Evolutionary conservation across 2,888 invertebrate species (phyloP).

Genomic region (Agrenia bidenticulata): DNA sequence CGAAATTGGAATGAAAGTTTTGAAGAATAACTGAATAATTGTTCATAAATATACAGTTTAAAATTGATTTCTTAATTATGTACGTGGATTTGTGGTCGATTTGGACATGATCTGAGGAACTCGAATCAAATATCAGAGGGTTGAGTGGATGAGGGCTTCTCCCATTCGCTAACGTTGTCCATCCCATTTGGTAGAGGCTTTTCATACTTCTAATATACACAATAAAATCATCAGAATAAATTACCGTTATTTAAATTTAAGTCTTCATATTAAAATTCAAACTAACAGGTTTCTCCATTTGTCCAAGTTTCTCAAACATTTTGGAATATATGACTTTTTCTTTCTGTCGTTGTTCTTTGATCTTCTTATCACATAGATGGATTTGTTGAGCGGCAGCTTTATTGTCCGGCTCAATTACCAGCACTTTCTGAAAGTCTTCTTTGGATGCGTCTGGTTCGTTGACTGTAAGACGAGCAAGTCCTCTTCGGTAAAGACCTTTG

Average conservation of each 20-base stretch:
- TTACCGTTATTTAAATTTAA: no score
- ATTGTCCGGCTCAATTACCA: constrained; percentile 80
- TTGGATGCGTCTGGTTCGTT: constrained; percentile 77
- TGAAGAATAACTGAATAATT: no score
- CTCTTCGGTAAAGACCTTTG: constrained; percentile 86
- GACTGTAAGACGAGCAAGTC: constrained; percentile 73
- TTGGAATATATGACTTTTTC: constrained; percentile 88
- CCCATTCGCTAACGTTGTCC: constrained; percentile 56
- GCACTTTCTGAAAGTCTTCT: constrained; percentile 73
- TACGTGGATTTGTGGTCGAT: no score
- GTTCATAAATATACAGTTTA: no score
- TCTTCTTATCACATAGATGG: constrained; percentile 67
- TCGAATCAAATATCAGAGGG: no score
- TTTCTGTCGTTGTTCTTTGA: constrained; percentile 73
- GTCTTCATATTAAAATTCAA: no score
- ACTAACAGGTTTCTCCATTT: no score
- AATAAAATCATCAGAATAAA: no score
- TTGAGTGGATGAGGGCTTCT: not conserved
- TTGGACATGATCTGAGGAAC: no score
- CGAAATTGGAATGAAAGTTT: no score
- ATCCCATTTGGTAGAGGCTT: constrained; percentile 66
- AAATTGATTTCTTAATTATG: no score
- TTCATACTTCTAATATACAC: not conserved
- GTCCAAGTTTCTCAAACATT: constrained; percentile 79
- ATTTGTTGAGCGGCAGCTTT: constrained; percentile 82